phyloP scores from a whole-genome alignment of 2,797 vertebrate genomes.

The Phoxinus dragarum region DNA sequence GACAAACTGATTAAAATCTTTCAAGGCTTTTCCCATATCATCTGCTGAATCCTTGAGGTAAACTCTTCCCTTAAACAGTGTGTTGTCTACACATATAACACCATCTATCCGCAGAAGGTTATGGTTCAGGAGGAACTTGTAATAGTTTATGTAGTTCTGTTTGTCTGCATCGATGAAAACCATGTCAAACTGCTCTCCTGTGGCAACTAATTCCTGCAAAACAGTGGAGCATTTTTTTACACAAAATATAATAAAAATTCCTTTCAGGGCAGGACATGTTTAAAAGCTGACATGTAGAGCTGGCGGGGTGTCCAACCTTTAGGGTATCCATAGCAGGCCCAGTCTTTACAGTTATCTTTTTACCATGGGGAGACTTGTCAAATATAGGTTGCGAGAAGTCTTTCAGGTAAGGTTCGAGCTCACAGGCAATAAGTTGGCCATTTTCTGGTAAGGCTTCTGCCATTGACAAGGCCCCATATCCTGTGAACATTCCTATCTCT shows the following conservation, averaged over 20 bases:
- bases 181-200: conserved; percentile 84
- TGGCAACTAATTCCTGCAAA: conserved; percentile 75
- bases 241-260: background rate
- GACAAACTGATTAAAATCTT: conserved; percentile 81
- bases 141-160: conserved; percentile 82
- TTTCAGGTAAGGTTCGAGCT: conserved; percentile 73
- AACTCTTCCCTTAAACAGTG: conserved; percentile 82
- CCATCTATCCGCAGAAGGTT: conserved; percentile 81
- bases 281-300: background rate
- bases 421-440: conserved; percentile 72
- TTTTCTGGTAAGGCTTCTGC: conserved; percentile 78
- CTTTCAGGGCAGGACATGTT: background rate
- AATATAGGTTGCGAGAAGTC: conserved; percentile 75
- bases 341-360: conserved; percentile 75
- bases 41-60: conserved; percentile 80
- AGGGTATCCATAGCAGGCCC: conserved; percentile 75
- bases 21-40: conserved; percentile 78
- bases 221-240: background rate
- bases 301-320: conserved; percentile 65
- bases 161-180: conserved; percentile 87
- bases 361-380: conserved; percentile 77
- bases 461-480: conserved; percentile 75
- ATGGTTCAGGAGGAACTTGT: conserved; percentile 84
- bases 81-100: conserved; percentile 83
- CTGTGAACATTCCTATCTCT: conserved; percentile 78